Conservation (phyloP, 2,888 invertebrate species). For the Hemicrepidius hirtus region DNA sequence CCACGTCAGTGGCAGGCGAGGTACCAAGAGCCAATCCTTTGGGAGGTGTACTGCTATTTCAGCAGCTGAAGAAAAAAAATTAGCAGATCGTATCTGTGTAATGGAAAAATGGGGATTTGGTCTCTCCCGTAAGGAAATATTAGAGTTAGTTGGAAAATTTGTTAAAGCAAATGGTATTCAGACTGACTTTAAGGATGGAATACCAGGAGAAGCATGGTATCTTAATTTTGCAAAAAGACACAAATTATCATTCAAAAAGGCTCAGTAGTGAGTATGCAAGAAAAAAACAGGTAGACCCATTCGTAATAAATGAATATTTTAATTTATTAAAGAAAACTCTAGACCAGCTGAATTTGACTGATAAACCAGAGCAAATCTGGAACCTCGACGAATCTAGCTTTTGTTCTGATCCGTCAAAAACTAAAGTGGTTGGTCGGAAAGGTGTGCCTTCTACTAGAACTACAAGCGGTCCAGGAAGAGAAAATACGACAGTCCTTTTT, state of each 20-base stretch:
- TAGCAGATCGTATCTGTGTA: not conserved
- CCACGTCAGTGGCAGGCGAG: not conserved
- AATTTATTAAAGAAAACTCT: not conserved
- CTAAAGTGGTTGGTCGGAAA: slow-evolving; percentile 49
- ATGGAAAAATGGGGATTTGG: slow-evolving; percentile 65
- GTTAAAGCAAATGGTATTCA: slow-evolving; percentile 54
- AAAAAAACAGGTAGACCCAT: not conserved
- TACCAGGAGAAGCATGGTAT: slow-evolving; percentile 58
- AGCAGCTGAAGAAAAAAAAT: not conserved
- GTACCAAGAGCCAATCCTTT: not conserved
- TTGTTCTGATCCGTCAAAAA: too few relatives aligned
- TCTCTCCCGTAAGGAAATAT: slow-evolving; percentile 61
- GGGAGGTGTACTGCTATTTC: not conserved
- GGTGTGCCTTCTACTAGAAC: slow-evolving; percentile 23
- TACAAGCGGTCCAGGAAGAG: slow-evolving; percentile 45
- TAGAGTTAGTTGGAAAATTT: slow-evolving; percentile 60
- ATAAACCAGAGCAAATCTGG: not conserved
- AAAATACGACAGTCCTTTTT: slow-evolving; percentile 49
- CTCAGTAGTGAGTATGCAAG: slow-evolving; percentile 49
- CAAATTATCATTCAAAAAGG: slow-evolving; percentile 56
- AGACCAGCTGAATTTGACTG: not conserved
- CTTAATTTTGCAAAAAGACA: slow-evolving; percentile 53
- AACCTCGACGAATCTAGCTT: not conserved
- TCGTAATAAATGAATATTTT: slow-evolving; percentile 39
- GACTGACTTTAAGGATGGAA: slow-evolving; percentile 57